Conservation (phyloP, 2,113 vertebrate genomes). For the Myrmophylax atrothorax region DNA sequence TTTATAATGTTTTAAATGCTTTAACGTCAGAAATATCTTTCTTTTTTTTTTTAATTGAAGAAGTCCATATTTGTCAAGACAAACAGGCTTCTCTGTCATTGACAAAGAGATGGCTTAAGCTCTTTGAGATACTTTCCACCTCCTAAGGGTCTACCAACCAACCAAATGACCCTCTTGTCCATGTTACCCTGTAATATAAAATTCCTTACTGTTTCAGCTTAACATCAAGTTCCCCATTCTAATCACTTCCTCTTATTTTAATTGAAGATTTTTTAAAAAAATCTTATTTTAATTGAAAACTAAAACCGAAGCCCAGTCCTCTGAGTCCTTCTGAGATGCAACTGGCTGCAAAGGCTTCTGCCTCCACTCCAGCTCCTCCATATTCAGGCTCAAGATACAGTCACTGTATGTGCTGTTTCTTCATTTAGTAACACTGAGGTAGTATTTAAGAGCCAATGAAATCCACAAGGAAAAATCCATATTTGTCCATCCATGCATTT, state of each 20-base stretch:
- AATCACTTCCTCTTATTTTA: not conserved
- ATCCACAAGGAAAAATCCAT: constrained; percentile 34
- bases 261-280: accelerated
- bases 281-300: not conserved
- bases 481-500: constrained; percentile 58
- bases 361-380: not conserved
- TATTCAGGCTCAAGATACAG: not conserved
- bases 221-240: not conserved
- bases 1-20: not conserved
- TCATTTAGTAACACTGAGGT: not conserved
- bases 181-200: not conserved
- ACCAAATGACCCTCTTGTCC: not conserved
- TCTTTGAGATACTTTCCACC: not conserved
- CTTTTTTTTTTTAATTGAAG: not conserved
- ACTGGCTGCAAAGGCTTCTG: not conserved
- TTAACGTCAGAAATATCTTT: not conserved
- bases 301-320: not conserved
- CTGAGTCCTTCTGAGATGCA: not conserved
- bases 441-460: constrained; percentile 30
- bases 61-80: not conserved
- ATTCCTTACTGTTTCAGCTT: not conserved
- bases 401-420: not conserved
- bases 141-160: not conserved
- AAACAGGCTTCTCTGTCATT: not conserved
- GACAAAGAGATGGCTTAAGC: not conserved